phyloP scores from a whole-genome alignment of 2,113 vertebrate genomes.

The Rhodinocichla rosea region DNA sequence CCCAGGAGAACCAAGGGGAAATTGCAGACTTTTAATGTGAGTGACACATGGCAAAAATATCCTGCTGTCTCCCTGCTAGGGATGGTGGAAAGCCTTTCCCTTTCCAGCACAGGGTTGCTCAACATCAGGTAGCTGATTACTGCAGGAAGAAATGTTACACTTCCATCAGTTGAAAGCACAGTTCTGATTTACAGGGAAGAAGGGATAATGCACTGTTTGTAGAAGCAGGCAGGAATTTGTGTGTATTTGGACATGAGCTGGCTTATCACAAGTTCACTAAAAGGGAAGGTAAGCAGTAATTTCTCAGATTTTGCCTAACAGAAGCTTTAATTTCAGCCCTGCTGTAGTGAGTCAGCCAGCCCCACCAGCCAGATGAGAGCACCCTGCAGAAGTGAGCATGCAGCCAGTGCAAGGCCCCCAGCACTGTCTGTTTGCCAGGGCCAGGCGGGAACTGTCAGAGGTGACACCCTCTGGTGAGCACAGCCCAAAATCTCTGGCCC shows the following conservation, averaged over 20 bases:
- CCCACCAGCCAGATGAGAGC: accelerated
- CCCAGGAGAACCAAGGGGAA: neutral
- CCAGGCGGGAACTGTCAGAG: neutral
- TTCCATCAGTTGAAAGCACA: neutral
- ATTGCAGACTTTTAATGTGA: neutral
- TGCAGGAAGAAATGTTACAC: neutral
- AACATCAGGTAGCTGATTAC: neutral
- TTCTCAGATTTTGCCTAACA: neutral
- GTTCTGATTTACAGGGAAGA: neutral
- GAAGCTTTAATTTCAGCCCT: neutral
- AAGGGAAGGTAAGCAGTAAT: neutral
- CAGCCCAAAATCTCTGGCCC: neutral
- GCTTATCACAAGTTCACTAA: neutral
- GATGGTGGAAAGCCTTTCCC: neutral
- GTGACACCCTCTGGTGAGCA: neutral
- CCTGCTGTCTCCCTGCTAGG: neutral
- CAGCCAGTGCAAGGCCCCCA: neutral
- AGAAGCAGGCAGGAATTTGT: neutral
- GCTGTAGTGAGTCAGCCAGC: neutral
- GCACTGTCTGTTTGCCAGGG: accelerated
- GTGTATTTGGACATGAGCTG: neutral
- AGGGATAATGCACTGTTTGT: neutral
- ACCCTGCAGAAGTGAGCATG: neutral
- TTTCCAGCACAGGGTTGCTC: neutral
- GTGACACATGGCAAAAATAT: neutral